Evolutionary conservation across 2,113 vertebrate species (phyloP), one percentile per base, ranked within the genome.

Genomic region (Syngnathus floridae): DNA sequence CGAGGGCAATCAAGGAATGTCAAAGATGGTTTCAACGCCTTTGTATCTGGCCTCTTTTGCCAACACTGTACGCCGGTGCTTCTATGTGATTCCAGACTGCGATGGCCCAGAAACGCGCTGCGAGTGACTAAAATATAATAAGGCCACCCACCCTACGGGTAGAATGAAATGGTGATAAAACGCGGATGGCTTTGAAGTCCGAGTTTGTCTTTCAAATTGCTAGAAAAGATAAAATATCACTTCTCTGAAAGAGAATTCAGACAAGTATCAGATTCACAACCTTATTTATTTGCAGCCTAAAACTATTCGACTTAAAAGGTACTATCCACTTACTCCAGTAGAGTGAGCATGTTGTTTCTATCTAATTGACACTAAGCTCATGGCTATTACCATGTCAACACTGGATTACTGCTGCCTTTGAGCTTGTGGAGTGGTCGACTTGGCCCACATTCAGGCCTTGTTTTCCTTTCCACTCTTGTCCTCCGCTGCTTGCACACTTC

Each of bases 331-430:
- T 84, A 82, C 84, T 83, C 68, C 82, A 85, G 81, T 66, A 80
- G 82, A 87, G 83, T 82, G 73, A 83, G 84, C 86, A 84, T 88
- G 86, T 87, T 89, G 86, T 89, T 89, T 88, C 88, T 87, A 77
- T 86, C 88, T 89, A 89, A 89, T 89, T 89, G 88, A 87, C 86
- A 85, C 86, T 88, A 89, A 89, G 86, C 88, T 87, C 77, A 79
- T 82, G 83, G 85, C 84, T 87, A 88, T 88, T 88, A 89, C 83
- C 86, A 78, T 87, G 88, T 89, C 88, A 89, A 86, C 88, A 85
- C 84, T 87, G 86, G 88, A 87, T 89, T 89, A 88, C 85, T 76
- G 84, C 81, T 75, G 88, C 86, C 85, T 89, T 86, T 87, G 86
- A 88, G 88, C 80, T 80, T 65, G 73, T 78, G 67, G 88, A 88